These are phyloP conservation scores for Pharmacophagus antenor DNA, from an alignment of 2,888 invertebrate genomes.

Conservation along the genomic window DNA sequence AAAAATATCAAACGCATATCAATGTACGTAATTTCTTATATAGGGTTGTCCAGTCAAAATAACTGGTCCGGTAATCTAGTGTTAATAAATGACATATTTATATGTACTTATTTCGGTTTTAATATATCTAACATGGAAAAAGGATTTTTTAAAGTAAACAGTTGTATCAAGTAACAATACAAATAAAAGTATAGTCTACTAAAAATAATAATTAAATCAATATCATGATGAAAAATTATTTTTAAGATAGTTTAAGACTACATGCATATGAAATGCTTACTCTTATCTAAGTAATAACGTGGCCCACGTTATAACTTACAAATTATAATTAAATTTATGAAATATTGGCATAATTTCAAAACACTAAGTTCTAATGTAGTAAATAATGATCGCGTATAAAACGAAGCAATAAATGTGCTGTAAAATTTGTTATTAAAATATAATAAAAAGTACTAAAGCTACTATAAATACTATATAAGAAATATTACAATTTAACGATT, in stretches of 20 bases:
- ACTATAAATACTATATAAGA: too few species aligned
- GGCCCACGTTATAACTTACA: too few species aligned
- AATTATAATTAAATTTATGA: not conserved
- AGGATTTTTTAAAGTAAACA: not conserved
- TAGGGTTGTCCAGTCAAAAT: too few species aligned
- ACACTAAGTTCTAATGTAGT: slow-evolving; percentile 13
- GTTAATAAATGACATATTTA: too few species aligned
- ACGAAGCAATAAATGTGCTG: not conserved
- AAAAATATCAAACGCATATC: too few species aligned
- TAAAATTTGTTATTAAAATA: slow-evolving; percentile 5
- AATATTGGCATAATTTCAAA: not conserved
- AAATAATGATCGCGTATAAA: not conserved
- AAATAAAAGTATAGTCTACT: not conserved
- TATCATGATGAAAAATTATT: not conserved
- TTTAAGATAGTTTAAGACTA: not conserved
- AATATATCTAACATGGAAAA: too few species aligned
- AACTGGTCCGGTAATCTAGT: too few species aligned
- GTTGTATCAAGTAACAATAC: not conserved
- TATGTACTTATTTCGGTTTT: too few species aligned
- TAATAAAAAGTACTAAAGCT: not conserved
- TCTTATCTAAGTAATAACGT: not conserved
- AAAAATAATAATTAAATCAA: not conserved
- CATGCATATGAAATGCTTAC: not conserved
- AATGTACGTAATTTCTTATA: too few species aligned
- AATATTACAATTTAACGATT: too few species aligned